Evolutionary conservation across 2,888 invertebrate genomes (phyloP), one percentile per base, ranked within the genome.

Genomic region (Sicus ferrugineus): DNA sequence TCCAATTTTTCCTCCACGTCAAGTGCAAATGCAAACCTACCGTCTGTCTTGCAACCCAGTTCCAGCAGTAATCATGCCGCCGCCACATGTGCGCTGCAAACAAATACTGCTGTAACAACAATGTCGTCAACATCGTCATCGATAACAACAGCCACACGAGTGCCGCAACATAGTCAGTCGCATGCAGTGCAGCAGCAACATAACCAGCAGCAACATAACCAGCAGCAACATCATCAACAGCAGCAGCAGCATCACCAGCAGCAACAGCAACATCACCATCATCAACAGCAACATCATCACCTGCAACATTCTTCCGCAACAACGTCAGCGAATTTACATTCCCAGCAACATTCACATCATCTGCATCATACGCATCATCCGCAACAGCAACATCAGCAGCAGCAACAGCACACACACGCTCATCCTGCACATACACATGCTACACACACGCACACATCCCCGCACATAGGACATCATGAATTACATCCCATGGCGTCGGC

Each of bases 1-100:
- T 64, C 86, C 87, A 73, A 75, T 74, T 76, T 73, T 75, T 72
- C 76, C 72, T 75, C 74, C 73, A 73, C 75, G 74, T 75, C 73
- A 69, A 73, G n/a, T n/a, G n/a, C 75, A 38, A 64, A 23, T 30
- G 56, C 66, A 56, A 66, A 56, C 46, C 42, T 56, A 28, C 46
- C 66, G 66, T 67, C 72, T 69, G 69, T 72, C 71, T 72, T 72
- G 62, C 73, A 74, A 59, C 56, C 31, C 23, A 50, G 65, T 65
- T 56, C 63, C 58, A 71, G 66, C 72, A 71, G 52, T 16, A 56
- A 23, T 28, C 58, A 67, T 46, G 59, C 68, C 38, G 42, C 70
- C 31, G 58, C 52, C 54, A 69, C n/a, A n/a, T n/a, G n/a, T n/a
- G n/a, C 59, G 48, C n/a, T 54, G 56, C 54, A 30, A 67, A 67